Percentiles rank a stretch among this genome's conserved stretches.
These are phyloP conservation scores for Timandra comae DNA, from an alignment of 2,888 invertebrate genomes.

Conservation along the genomic window DNA sequence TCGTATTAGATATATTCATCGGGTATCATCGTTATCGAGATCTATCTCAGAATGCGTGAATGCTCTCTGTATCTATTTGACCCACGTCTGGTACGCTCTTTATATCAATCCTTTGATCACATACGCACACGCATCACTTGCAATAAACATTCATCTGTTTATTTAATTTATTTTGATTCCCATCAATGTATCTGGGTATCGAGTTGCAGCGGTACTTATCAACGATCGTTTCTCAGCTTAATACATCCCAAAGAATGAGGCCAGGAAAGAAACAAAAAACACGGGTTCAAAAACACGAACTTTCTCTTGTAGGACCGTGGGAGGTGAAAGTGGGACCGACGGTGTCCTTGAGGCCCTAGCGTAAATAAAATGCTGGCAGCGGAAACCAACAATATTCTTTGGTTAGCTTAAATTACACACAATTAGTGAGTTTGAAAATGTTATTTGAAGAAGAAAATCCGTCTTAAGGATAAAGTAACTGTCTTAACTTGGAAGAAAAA, in stretches of 20 bases:
- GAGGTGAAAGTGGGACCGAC: constrained; percentile 58
- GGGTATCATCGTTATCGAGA: constrained; percentile 39
- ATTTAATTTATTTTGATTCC: constrained; percentile 12
- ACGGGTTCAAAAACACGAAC: constrained; percentile 42
- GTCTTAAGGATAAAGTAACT: constrained; percentile 16
- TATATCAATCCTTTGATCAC: constrained; percentile 49
- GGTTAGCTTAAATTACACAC: no score
- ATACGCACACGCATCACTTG: constrained; percentile 17
- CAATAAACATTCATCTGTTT: constrained; percentile 11
- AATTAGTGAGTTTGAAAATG: no score
- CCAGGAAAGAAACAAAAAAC: constrained; percentile 44
- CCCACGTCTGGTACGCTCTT: constrained; percentile 40
- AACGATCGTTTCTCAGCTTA: constrained; percentile 4
- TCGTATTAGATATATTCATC: constrained; percentile 29
- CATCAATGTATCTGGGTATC: constrained; percentile 6
- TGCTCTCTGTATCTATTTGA: constrained; percentile 38
- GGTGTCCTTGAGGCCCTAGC: constrained; percentile 54
- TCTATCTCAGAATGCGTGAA: constrained; percentile 38
- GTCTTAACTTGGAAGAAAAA: constrained; percentile 24
- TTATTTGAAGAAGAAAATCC: no score
- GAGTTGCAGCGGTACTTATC: constrained; percentile 11
- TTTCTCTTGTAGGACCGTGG: constrained; percentile 52
- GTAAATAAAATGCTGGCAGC: constrained; percentile 36
- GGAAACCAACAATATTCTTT: constrained; percentile 26
- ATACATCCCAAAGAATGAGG: constrained; percentile 26